Evolutionary conservation across 2,888 invertebrate species (phyloP).

Genomic region (Idaea aversata): DNA sequence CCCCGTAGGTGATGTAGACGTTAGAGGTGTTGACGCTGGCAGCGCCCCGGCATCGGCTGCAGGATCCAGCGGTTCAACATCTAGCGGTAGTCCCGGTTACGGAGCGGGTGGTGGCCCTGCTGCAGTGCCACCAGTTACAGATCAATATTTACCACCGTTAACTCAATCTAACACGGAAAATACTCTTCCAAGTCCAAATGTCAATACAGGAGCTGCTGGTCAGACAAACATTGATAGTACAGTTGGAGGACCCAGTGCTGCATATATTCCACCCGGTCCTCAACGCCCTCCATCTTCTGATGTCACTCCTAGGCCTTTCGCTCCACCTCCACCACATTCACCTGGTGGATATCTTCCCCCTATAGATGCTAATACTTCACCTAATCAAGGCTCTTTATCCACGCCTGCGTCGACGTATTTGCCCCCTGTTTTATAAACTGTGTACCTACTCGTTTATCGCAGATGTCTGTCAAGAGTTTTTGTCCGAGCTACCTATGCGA

Average conservation of each 20-base stretch:
- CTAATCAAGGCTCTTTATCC: not conserved
- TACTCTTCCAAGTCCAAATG: slow-evolving; percentile 13
- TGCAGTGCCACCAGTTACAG: slow-evolving; percentile 25
- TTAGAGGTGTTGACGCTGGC: slow-evolving; percentile 20
- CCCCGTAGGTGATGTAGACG: slow-evolving; percentile 34
- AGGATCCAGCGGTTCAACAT: slow-evolving; percentile 7
- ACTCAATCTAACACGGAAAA: slow-evolving; percentile 22
- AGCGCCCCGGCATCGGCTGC: slow-evolving; percentile 27
- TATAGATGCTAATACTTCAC: not conserved
- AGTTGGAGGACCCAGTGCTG: not conserved
- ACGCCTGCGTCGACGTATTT: slow-evolving; percentile 60
- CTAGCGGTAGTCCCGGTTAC: not conserved
- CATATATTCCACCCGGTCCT: slow-evolving; percentile 34
- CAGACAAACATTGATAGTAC: not conserved
- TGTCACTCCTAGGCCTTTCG: slow-evolving; percentile 28
- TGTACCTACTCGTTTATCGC: too few species aligned
- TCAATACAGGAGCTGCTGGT: not conserved
- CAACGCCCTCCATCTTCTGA: slow-evolving; percentile 14
- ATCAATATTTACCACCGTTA: slow-evolving; percentile 44
- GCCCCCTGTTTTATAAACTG: slow-evolving; percentile 54
- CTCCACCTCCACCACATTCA: slow-evolving; percentile 19
- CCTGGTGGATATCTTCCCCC: slow-evolving; percentile 26
- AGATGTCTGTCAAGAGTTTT: too few species aligned
- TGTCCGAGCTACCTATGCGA: too few species aligned
- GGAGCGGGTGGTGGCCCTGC: not conserved